phyloP scores from a whole-genome alignment of 2,113 vertebrate species.

The Engraulis encrasicolus region DNA sequence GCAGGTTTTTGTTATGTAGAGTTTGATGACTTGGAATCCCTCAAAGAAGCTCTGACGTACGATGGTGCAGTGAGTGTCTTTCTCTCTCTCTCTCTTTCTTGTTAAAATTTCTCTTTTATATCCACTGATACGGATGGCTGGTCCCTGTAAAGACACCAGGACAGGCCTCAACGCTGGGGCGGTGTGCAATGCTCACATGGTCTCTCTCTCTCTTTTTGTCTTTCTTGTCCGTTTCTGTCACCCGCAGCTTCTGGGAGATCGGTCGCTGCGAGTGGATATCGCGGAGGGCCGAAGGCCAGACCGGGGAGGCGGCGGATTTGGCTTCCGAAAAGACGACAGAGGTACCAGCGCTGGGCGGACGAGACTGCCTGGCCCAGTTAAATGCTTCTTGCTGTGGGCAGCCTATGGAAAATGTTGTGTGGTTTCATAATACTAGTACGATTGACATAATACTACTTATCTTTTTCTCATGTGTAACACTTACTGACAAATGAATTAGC shows the following conservation, averaged over 20 bases:
- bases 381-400: background rate
- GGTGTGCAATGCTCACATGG: background rate
- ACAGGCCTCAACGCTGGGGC: background rate
- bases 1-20: conserved; percentile 99
- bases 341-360: conserved; percentile 71
- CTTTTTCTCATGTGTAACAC: no score
- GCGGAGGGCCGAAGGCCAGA: conserved; percentile 96
- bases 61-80: conserved; percentile 92
- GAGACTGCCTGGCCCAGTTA: background rate
- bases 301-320: conserved; percentile 89
- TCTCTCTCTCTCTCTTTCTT: background rate
- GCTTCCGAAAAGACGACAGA: conserved; percentile 97
- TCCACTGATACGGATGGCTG: background rate
- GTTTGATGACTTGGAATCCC: conserved; percentile 95
- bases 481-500: background rate
- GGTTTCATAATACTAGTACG: background rate
- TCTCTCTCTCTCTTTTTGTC: background rate
- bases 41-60: conserved; percentile 95
- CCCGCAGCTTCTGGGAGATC: conserved; percentile 84
- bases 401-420: background rate
- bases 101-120: no score
- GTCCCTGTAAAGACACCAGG: background rate
- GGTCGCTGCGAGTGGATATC: conserved; percentile 94
- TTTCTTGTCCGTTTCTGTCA: conserved; percentile 56
- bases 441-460: background rate